Evolutionary conservation across 1,140 invertebrate genomes (phyloP), one percentile per base, ranked within the genome.

Genomic region (Drosophila nigromelanica): DNA sequence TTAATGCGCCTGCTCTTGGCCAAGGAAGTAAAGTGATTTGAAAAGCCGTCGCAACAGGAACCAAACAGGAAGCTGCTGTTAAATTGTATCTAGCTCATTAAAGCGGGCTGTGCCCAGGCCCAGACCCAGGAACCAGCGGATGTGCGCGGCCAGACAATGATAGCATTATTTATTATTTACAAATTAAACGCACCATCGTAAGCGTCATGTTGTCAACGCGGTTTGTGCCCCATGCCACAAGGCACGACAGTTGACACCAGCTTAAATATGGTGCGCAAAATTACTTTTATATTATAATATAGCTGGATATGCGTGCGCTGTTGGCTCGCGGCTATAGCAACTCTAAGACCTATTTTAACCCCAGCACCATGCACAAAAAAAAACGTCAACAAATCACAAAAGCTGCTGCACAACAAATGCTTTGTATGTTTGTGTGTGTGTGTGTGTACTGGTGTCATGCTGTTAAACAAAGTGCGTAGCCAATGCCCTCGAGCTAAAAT

Each of bases 11-110:
- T 66, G 83, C 83, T 89, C 66, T 72, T 83, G 80, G 83, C 83
- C 83, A 89, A 89, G 83, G 83, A 89, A 89, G 83, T 89, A 77
- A 77, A 89, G 83, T 79, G 83, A 89, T 89, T 89, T 89, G 79
- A 89, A 83, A 80, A 69, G 81, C 72, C 58, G 80, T 75, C 71
- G 66, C 63, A 59, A 71, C 68, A 83, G 80, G 80, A 83, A 83
- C 80, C 73, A 79, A 86, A 89, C 82, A 86, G 82, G 82, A 86
- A 86, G 80, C 83, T 73, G 75, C 77, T 89, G 75, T 73, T 89
- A 86, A 86, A 82, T 87, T 86, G 82, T 87, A 71, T 58, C 76
- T 72, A 68, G 82, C 82, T 86, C 83, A 86, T 86, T 86, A 86
- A 86, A 89, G 68, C 82, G 76, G 82, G 76, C 69, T 73, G 10